These are phyloP conservation scores for Conus canariensis DNA, from an alignment of 2,888 invertebrate genomes.

Conservation along the genomic window DNA sequence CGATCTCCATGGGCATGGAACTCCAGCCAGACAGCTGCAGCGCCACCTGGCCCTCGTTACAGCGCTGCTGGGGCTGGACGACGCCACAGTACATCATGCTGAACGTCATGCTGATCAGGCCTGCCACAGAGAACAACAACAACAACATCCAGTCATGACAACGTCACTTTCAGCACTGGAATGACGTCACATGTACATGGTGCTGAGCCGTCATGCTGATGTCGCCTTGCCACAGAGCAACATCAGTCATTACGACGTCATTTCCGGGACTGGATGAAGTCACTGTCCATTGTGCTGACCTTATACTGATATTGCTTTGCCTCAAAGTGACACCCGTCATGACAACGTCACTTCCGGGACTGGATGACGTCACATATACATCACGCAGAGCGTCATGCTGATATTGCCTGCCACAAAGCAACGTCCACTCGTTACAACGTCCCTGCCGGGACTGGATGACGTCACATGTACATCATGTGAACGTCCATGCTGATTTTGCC, in stretches of 20 bases:
- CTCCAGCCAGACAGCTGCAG: neutral
- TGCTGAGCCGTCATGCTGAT: neutral
- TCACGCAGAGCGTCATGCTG: too few species aligned
- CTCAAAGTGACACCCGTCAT: neutral
- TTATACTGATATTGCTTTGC: neutral
- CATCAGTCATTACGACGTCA: neutral
- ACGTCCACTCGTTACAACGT: too few species aligned
- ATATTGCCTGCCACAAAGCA: too few species aligned
- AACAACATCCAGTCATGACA: neutral
- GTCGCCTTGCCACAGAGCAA: neutral
- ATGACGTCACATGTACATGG: neutral
- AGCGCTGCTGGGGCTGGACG: neutral
- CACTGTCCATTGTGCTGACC: neutral
- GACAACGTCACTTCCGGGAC: neutral
- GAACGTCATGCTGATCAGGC: slow-evolving; percentile 31
- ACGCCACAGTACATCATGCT: slow-evolving; percentile 31
- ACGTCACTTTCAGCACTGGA: neutral
- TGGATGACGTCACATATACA: neutral
- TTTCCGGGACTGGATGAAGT: neutral
- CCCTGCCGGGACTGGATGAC: too few species aligned
- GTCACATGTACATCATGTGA: too few species aligned
- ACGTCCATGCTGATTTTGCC: too few species aligned
- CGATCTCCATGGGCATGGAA: slow-evolving; percentile 27
- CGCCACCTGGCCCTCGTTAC: neutral
- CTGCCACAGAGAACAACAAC: neutral